phyloP scores from a whole-genome alignment of 2,797 vertebrate species.

The Pseudochirops corinnae region DNA sequence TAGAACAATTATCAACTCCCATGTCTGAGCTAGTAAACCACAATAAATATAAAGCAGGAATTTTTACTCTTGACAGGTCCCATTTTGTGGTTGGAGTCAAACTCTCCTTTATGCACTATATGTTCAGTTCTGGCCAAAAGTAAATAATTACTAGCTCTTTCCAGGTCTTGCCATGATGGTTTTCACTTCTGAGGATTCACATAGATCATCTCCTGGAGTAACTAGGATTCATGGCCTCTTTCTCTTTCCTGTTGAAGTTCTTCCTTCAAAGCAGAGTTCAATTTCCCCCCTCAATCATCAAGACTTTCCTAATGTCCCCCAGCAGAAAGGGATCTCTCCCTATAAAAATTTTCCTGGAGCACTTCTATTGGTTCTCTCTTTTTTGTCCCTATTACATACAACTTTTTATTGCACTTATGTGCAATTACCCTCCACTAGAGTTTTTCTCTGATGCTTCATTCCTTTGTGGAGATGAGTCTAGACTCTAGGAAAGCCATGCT shows the following conservation, averaged over 20 bases:
- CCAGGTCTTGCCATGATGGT: not conserved
- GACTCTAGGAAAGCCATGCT: not conserved
- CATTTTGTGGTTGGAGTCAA: not conserved
- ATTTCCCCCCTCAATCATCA: not conserved
- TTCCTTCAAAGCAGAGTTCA: not conserved
- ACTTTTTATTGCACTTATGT: not conserved
- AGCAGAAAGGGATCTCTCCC: not conserved
- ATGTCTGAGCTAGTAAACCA: not conserved
- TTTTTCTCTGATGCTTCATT: not conserved
- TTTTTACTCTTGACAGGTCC: not conserved
- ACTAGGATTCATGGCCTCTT: not conserved
- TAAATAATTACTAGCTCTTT: not conserved
- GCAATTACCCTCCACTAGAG: not conserved
- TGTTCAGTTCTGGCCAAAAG: not conserved
- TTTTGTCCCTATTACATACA: not conserved
- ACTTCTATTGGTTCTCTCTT: not conserved
- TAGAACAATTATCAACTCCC: not conserved
- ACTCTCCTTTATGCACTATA: not conserved
- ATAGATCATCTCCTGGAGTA: not conserved
- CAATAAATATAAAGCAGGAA: not conserved
- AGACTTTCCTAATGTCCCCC: not conserved
- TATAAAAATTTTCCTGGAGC: not conserved
- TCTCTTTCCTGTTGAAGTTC: not conserved
- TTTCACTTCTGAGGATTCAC: not conserved
- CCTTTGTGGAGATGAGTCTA: not conserved